Evolutionary conservation across 2,113 vertebrate species (phyloP).

Genomic region (Epinephelus cyanopodus): DNA sequence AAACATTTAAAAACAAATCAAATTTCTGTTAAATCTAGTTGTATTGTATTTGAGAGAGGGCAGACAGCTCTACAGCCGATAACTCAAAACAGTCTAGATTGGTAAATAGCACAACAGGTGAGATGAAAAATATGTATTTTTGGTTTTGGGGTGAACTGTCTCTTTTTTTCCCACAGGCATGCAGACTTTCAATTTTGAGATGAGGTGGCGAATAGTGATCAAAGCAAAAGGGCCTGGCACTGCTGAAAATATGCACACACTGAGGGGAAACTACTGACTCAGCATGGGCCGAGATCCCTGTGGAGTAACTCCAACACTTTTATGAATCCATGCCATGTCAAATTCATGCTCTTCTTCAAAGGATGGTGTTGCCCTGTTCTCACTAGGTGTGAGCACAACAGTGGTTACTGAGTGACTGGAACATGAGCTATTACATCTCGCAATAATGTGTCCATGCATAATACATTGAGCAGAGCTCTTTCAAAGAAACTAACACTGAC

Average conservation of each 20-base stretch:
- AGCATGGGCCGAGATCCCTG: not conserved
- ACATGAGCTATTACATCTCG: constrained; percentile 11
- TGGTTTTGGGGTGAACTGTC: too few species aligned
- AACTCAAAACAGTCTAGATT: too few species aligned
- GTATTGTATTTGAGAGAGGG: too few species aligned
- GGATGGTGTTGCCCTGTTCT: not conserved
- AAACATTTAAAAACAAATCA: too few species aligned
- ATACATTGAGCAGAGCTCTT: constrained; percentile 1
- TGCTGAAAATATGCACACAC: not conserved
- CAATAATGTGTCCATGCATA: constrained; percentile 9
- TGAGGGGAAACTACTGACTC: constrained; percentile 18
- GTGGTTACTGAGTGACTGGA: not conserved
- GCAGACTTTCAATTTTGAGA: not conserved
- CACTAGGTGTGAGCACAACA: not conserved
- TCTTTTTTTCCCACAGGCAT: not conserved
- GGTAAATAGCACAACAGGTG: too few species aligned
- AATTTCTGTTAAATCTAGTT: too few species aligned
- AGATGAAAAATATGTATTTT: too few species aligned
- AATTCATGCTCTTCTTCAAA: constrained; percentile 5
- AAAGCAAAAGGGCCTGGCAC: not conserved
- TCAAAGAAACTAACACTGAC: not conserved
- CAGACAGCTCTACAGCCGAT: too few species aligned
- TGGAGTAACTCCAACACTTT: constrained; percentile 10
- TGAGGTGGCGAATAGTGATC: not conserved
- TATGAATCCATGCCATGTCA: constrained; percentile 4